Conservation (phyloP, 2,797 vertebrate species). For the Merluccius polli region DNA sequence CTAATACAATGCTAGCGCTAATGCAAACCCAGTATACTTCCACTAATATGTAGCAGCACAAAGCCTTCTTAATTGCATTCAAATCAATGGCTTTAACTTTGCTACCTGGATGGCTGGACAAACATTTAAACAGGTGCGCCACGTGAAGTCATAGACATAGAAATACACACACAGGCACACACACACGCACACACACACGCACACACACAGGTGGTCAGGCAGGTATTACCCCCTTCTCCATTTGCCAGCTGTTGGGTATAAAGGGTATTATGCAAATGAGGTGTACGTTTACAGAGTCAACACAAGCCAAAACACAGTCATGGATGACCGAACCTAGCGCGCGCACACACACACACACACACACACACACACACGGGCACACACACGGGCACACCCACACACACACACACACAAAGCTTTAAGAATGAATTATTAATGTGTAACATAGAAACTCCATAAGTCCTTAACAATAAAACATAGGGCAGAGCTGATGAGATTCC, state of each 20-base stretch:
- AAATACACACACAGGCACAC: not conserved
- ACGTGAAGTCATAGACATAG: conserved; percentile 16
- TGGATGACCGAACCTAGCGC: conserved; percentile 19
- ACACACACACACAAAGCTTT: conserved; percentile 19
- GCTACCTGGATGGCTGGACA: conserved; percentile 27
- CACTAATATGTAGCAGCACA: not conserved
- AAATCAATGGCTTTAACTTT: conserved; percentile 22
- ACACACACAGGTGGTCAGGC: conserved; percentile 51
- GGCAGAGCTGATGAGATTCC: conserved; percentile 6
- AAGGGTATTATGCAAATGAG: conserved; percentile 69
- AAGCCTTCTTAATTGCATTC: conserved; percentile 28
- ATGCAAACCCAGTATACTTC: not conserved
- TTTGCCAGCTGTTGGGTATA: conserved; percentile 67
- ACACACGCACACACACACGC: conserved; percentile 26
- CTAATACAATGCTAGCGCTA: not conserved
- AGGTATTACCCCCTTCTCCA: conserved; percentile 56
- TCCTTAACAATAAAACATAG: conserved; percentile 10
- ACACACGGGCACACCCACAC: not conserved
- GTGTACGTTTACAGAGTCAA: conserved; percentile 72
- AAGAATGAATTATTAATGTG: conserved; percentile 25
- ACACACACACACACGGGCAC: not conserved
- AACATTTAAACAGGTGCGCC: conserved; percentile 58
- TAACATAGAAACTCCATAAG: conserved; percentile 16
- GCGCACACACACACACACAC: not conserved
- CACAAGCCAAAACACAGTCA: conserved; percentile 57